Evolutionary conservation across 2,888 invertebrate species (phyloP), one percentile per base, ranked within the genome.

Genomic region (Tachystola acroxantha): DNA sequence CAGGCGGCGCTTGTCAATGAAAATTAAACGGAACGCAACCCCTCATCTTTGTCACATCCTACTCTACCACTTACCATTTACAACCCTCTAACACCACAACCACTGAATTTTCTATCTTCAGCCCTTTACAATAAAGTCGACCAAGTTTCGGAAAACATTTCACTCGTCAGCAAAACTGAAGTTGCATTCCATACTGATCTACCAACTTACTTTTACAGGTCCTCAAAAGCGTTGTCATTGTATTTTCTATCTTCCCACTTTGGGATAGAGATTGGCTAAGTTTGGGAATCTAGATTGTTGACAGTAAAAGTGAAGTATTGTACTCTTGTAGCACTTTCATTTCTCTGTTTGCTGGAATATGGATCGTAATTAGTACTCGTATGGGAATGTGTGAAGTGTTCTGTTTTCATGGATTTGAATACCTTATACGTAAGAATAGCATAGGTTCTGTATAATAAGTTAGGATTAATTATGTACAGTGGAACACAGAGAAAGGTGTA

Each of bases 21-120:
- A 72, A 77, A 77, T 77, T 73, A 73, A 78, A 75, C 69, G 62
- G 58, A 64, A 64, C 62, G 46, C 57, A 60, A 45, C 71, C 69
- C 65, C 64, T 70, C 66, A 69, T 74, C 72, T 73, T 65, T 72
- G 70, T 76, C 69, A 65, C 70, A 61, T 64, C 51, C 48, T n/a
- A 22, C 9, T 9, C 22, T 6, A 22, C 24, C 2, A 24, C 24
- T 42, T 43, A 24, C 22, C 22, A 24, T n/a, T 24, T n/a, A 22
- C 24, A 9, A 7, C 7, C 22, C 6, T 24, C n/a, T n/a, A 24
- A 39, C 36, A 10, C 16, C 11, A 13, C n/a, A 6, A 4, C 7
- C 34, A 38, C 34, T 42, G 35, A 9, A 58, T 57, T 46, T 39
- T 48, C 20, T 46, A 32, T 14, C 28, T 22, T 28, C 24, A 2